Evolutionary conservation across 2,888 invertebrate genomes (phyloP).

Genomic region (Plemyria rubiginata): DNA sequence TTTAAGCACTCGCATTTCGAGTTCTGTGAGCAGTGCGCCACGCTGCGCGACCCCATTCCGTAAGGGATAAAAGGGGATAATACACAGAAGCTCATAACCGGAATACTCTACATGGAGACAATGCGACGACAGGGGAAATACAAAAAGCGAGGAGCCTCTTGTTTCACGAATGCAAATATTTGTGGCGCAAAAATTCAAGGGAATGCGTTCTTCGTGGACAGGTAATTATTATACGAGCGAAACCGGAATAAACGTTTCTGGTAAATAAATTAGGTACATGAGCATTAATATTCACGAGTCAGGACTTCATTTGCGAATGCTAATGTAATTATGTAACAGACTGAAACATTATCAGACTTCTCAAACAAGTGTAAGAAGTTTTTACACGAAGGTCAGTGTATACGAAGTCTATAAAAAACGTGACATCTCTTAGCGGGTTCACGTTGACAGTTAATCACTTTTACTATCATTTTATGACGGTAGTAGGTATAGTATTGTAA

Average conservation of each 20-base stretch:
- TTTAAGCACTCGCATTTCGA: conserved; percentile 35
- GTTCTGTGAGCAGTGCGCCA: conserved; percentile 28
- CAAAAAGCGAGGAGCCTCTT: conserved; percentile 41
- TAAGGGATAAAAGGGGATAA: conserved; percentile 35
- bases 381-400: conserved; percentile 18
- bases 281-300: conserved; percentile 29
- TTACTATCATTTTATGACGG: conserved; percentile 39
- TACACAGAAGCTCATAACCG: conserved; percentile 40
- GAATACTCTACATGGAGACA: conserved; percentile 40
- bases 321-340: conserved; percentile 16
- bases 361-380: conserved; percentile 4
- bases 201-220: conserved; percentile 36
- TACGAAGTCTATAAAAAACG: conserved; percentile 15
- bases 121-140: conserved; percentile 42
- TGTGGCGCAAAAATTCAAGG: conserved; percentile 34
- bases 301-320: conserved; percentile 19
- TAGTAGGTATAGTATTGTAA: conserved; percentile 36
- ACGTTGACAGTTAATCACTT: conserved; percentile 39
- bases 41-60: conserved; percentile 34
- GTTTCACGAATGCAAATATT: conserved; percentile 43
- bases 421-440: conserved; percentile 29
- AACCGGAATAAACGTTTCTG: conserved; percentile 26
- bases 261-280: conserved; percentile 12
- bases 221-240: conserved; percentile 31
- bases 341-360: conserved; percentile 7